A percentile compares a stretch with the other conserved stretches of the same genome.
Conservation (phyloP, 92 coral and sea anemone species). For the Scolanthus callimorphus region DNA sequence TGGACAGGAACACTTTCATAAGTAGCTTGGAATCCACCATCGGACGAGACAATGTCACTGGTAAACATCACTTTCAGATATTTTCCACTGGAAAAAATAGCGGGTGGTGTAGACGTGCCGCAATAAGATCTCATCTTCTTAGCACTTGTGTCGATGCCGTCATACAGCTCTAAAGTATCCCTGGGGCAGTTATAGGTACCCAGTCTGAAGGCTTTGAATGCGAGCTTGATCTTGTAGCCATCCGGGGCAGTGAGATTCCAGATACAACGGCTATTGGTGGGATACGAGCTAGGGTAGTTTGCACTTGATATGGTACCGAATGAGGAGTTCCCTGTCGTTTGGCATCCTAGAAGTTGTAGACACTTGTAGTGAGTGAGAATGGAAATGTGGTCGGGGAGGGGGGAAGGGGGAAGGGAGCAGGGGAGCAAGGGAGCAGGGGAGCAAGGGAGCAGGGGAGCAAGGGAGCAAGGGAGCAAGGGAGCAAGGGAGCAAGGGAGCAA, state of each 20-base stretch:
- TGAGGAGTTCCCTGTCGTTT: neutral
- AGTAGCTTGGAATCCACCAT: neutral
- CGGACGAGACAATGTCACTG: neutral
- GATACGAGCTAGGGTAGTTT: neutral
- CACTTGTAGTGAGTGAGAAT: too few relatives aligned
- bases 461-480: too few relatives aligned
- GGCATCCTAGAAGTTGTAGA: conserved; percentile 1
- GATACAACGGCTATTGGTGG: neutral
- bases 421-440: too few relatives aligned
- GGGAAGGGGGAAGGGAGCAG: too few relatives aligned
- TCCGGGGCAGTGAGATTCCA: conserved; percentile 9
- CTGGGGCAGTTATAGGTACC: too few relatives aligned
- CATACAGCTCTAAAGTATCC: too few relatives aligned
- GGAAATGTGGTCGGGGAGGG: too few relatives aligned
- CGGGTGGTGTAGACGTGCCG: neutral
- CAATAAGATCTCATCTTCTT: neutral
- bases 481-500: too few relatives aligned
- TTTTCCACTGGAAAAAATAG: neutral
- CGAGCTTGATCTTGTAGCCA: conserved; percentile 1
- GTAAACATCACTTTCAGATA: neutral
- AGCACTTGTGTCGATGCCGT: too few relatives aligned
- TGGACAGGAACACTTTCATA: neutral
- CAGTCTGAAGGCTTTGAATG: neutral
- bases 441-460: too few relatives aligned
- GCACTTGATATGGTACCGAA: neutral